Percentiles rank a stretch among this genome's conserved stretches.
Evolutionary conservation across 2,888 invertebrate genomes (phyloP).

Genomic region (Macaria notata): DNA sequence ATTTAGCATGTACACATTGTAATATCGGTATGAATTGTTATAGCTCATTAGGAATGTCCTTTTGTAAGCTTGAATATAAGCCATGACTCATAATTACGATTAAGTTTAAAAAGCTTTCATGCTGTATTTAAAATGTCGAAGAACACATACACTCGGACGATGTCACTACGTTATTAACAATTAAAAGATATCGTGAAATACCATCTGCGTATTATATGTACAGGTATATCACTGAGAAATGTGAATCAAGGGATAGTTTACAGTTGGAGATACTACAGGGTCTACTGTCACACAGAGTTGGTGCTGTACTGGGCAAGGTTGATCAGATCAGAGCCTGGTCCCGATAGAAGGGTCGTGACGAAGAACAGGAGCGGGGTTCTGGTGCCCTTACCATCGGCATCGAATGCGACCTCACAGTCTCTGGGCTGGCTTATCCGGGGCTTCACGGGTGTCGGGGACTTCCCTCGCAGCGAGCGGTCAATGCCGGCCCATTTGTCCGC

Average conservation of each 20-base stretch:
- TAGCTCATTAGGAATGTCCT: constrained; percentile 12
- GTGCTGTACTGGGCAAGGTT: constrained; percentile 25
- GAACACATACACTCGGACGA: constrained; percentile 71
- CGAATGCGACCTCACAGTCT: constrained; percentile 87
- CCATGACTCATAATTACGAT: constrained; percentile 7
- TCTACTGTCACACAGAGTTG: constrained; percentile 41
- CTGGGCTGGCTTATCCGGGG: constrained; percentile 86
- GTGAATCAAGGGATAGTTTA: constrained; percentile 32
- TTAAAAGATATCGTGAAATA: constrained; percentile 55
- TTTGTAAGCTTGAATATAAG: constrained; percentile 13
- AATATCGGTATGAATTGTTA: constrained; percentile 5
- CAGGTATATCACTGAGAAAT: constrained; percentile 54
- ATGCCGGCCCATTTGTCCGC: constrained; percentile 79
- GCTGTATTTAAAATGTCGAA: constrained; percentile 37
- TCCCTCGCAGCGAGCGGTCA: constrained; percentile 82
- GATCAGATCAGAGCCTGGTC: constrained; percentile 19
- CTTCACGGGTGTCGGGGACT: constrained; percentile 88
- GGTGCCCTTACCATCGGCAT: constrained; percentile 87
- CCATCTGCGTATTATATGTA: constrained; percentile 46
- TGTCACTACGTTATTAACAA: constrained; percentile 40
- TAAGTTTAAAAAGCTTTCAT: constrained; percentile 32
- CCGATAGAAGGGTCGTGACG: constrained; percentile 59
- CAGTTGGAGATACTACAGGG: constrained; percentile 41
- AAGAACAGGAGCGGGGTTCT: constrained; percentile 68
- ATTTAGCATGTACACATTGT: neutral